Evolutionary conservation across 2,113 vertebrate species (phyloP).

Genomic region (Phyllostomus hastatus): DNA sequence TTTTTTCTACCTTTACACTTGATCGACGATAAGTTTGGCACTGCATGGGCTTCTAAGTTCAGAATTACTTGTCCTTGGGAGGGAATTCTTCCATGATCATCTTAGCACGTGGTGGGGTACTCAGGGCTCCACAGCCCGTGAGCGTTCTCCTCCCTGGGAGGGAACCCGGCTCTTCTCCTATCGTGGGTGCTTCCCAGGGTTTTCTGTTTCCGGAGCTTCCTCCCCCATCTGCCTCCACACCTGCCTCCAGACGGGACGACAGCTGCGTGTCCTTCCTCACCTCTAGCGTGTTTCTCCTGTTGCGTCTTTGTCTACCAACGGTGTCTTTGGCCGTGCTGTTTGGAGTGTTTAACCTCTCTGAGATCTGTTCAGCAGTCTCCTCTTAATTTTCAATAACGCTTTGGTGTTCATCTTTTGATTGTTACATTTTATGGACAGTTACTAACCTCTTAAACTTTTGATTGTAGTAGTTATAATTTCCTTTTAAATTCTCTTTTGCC

Average conservation of each 20-base stretch:
- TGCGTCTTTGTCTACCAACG: not conserved
- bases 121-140: rapidly evolving
- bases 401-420: not conserved
- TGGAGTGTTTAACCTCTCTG: not conserved
- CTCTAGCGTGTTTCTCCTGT: not conserved
- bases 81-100: rapidly evolving
- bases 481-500: not conserved
- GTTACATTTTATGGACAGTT: not conserved
- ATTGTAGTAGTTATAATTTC: not conserved
- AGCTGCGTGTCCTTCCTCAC: not conserved
- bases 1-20: not conserved
- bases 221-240: not conserved
- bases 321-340: not conserved
- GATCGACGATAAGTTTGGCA: not conserved
- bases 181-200: not conserved
- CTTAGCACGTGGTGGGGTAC: not conserved
- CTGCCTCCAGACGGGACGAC: not conserved
- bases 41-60: not conserved
- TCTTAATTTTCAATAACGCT: not conserved
- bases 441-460: not conserved
- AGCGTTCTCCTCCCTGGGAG: no score
- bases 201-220: not conserved
- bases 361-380: not conserved
- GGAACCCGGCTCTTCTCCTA: not conserved
- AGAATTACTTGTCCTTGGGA: not conserved